Conservation (phyloP, 2,113 vertebrate species). For the Trachemys scripta region DNA sequence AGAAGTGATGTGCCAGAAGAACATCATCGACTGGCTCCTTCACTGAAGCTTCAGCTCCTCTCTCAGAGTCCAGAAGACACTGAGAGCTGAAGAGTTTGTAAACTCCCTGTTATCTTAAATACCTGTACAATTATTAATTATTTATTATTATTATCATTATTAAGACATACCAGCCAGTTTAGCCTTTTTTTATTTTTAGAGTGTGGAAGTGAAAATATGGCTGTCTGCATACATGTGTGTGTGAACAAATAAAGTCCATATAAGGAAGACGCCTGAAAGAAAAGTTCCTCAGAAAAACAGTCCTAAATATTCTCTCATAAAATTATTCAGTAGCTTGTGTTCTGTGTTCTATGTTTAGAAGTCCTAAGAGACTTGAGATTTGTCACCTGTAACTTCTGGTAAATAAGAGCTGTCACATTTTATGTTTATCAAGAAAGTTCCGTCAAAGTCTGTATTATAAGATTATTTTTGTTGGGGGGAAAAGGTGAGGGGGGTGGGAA, state of each 20-base stretch:
- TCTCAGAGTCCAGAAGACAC: not conserved
- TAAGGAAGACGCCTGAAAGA: not conserved
- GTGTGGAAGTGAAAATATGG: not conserved
- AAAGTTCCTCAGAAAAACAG: not conserved
- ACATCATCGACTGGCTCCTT: not conserved
- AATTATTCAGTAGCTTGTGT: not conserved
- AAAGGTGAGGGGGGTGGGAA: no score
- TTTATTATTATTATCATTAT: no score
- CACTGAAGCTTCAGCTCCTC: not conserved
- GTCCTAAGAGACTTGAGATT: not conserved
- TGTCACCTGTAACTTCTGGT: not conserved
- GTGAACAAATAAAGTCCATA: not conserved
- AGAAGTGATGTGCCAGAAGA: not conserved
- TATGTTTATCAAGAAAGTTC: not conserved
- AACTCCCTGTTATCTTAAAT: not conserved
- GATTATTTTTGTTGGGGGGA: not conserved
- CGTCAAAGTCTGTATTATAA: not conserved
- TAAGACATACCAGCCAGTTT: no score
- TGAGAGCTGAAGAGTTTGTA: not conserved
- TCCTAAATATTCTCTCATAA: not conserved
- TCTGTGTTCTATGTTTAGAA: not conserved
- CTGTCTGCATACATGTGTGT: not conserved
- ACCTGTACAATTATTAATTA: not conserved
- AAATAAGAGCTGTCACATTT: not conserved
- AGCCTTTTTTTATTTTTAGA: no score